Percentiles rank a stretch among this genome's conserved stretches.
These are phyloP conservation scores for Xestia c-nigrum DNA, from an alignment of 2,888 invertebrate species.

Conservation along the genomic window DNA sequence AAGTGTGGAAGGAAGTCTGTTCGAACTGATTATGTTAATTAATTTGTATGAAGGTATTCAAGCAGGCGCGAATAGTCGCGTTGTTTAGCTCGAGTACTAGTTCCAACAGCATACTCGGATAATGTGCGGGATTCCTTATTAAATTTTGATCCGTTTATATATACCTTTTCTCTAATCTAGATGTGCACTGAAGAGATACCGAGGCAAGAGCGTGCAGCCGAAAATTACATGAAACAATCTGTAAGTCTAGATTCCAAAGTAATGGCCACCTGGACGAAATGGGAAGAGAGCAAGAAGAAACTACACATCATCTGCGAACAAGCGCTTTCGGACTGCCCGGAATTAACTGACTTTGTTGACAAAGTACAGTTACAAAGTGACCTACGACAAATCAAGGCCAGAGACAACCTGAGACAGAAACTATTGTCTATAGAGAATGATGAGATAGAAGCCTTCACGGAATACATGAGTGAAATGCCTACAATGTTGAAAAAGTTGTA, in stretches of 20 bases:
- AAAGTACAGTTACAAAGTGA: too few species aligned
- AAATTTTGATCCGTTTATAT: background rate
- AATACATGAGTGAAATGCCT: constrained; percentile 89
- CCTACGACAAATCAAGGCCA: too few species aligned
- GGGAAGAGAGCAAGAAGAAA: too few species aligned
- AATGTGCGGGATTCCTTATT: too few species aligned
- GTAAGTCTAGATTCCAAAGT: constrained; percentile 79
- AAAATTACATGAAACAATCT: constrained; percentile 51
- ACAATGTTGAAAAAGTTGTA: constrained; percentile 90
- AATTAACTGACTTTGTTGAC: too few species aligned
- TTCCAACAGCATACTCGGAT: too few species aligned
- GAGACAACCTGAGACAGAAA: constrained; percentile 59
- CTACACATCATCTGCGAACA: too few species aligned
- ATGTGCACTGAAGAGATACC: constrained; percentile 85
- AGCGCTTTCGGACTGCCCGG: too few species aligned
- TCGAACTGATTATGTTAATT: background rate
- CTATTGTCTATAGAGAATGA: constrained; percentile 84
- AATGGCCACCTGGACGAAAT: constrained; percentile 56
- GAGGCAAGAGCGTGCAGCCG: constrained; percentile 51
- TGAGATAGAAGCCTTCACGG: constrained; percentile 88
- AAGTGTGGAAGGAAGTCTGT: background rate
- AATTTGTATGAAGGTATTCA: background rate
- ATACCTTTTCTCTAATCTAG: constrained; percentile 66
- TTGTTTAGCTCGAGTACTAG: too few species aligned
- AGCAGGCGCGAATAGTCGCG: too few species aligned